Conservation (phyloP, 2,797 vertebrate species). For the Acomys russatus region DNA sequence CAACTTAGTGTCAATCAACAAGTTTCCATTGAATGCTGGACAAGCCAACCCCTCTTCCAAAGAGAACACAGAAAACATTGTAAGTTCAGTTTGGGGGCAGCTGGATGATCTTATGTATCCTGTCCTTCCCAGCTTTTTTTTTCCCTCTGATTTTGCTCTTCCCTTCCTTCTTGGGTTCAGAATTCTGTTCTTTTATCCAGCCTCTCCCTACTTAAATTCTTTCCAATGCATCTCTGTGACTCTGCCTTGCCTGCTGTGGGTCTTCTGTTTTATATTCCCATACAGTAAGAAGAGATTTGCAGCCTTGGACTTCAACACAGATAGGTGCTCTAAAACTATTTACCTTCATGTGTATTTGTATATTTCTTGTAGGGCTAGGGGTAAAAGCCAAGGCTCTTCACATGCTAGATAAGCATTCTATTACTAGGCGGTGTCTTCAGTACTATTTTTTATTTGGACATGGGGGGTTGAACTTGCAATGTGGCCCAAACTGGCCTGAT, state of each 20-base stretch:
- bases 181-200: constrained; percentile 66
- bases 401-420: not conserved
- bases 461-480: not conserved
- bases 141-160: constrained; percentile 40
- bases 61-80: constrained; percentile 76
- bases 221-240: constrained; percentile 65
- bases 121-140: not conserved
- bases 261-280: constrained; percentile 54
- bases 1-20: constrained; percentile 78
- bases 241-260: not conserved
- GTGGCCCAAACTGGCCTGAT: not conserved
- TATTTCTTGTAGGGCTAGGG: not conserved
- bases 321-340: not conserved
- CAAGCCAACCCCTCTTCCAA: constrained; percentile 68
- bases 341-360: not conserved
- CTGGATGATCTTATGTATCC: constrained; percentile 73
- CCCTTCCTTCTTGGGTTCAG: constrained; percentile 62
- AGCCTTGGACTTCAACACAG: not conserved
- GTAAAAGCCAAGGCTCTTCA: not conserved
- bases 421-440: not conserved
- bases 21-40: constrained; percentile 74
- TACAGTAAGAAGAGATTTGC: not conserved
- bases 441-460: not conserved
- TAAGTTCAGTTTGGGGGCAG: constrained; percentile 75
- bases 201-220: constrained; percentile 66